Conservation (phyloP, 2,113 vertebrate genomes). For the Callipepla californica region DNA sequence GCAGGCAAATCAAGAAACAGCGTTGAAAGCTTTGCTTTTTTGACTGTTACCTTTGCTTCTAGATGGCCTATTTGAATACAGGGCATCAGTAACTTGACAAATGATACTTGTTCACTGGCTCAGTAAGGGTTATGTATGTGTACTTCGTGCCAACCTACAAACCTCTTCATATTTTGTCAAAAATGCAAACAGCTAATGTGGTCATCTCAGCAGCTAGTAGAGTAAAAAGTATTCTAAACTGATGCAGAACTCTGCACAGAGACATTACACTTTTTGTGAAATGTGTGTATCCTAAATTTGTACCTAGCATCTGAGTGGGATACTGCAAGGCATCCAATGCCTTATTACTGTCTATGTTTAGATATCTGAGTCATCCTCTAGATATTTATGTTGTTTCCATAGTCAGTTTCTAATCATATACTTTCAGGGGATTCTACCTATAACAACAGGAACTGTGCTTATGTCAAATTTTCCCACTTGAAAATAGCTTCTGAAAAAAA, state of each 20-base stretch:
- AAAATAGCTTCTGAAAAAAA: not conserved
- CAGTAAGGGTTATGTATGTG: not conserved
- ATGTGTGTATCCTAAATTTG: fast-evolving
- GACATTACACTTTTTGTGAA: not conserved
- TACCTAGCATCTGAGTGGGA: not conserved
- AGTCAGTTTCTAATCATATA: not conserved
- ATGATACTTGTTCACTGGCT: not conserved
- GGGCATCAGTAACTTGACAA: not conserved
- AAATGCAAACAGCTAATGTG: not conserved
- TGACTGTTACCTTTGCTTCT: not conserved
- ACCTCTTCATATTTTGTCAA: not conserved
- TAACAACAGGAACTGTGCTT: not conserved
- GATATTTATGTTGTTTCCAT: not conserved
- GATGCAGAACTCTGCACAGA: not conserved
- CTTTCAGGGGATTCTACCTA: not conserved
- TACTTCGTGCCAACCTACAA: not conserved
- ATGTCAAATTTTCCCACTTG: not conserved
- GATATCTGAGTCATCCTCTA: not conserved
- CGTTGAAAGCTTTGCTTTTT: not conserved
- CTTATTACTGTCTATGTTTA: not conserved
- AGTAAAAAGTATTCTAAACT: not conserved
- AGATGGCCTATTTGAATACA: not conserved
- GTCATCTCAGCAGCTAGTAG: not conserved
- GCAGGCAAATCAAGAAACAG: not conserved
- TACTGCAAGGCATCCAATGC: not conserved